These are phyloP conservation scores for Melanotaenia trifasciata DNA, from an alignment of 2,797 vertebrate genomes.

Conservation along the genomic window DNA sequence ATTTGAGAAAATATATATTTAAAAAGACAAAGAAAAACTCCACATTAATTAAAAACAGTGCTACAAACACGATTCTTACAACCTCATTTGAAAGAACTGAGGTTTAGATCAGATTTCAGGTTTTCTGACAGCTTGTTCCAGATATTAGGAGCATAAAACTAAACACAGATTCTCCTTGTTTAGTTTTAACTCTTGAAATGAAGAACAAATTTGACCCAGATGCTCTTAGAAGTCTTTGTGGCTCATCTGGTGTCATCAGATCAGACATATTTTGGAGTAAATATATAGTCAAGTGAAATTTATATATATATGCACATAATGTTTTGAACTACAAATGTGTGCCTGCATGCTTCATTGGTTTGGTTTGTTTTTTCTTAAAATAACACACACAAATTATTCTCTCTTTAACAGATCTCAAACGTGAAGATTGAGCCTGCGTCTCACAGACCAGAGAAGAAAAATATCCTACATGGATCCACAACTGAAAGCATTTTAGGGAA, in stretches of 20 bases:
- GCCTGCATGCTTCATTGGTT: background rate
- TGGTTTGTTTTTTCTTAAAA: background rate
- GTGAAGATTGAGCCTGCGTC: constrained; percentile 85
- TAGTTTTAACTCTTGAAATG: background rate
- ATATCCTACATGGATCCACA: constrained; percentile 87
- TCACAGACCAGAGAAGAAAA: constrained; percentile 82
- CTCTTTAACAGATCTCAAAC: constrained; percentile 86
- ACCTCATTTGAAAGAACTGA: background rate
- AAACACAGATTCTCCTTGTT: background rate
- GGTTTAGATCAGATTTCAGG: background rate
- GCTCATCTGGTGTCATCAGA: background rate
- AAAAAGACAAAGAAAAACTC: no score
- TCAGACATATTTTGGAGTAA: background rate
- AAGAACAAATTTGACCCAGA: background rate
- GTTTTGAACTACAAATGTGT: background rate
- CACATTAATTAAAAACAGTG: no score
- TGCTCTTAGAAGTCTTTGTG: background rate
- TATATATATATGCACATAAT: no score
- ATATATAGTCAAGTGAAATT: no score
- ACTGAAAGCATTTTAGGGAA: constrained; percentile 85
- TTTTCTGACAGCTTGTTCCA: background rate
- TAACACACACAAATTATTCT: background rate
- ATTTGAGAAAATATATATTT: background rate
- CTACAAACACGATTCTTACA: background rate
- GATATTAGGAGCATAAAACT: background rate